Conservation (phyloP, 2,888 invertebrate species). For the Agrochola lota region DNA sequence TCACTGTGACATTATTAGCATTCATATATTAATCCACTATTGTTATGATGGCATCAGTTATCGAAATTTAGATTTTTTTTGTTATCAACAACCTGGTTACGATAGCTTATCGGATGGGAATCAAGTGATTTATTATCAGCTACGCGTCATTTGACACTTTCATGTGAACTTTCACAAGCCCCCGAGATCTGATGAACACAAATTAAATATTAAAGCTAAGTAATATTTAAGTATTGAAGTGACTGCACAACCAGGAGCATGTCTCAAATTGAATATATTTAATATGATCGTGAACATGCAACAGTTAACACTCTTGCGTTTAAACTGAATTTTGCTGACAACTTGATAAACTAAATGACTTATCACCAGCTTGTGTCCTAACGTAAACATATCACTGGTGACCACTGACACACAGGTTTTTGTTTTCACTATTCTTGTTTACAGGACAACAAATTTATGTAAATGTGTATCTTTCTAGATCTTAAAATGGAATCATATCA, state of each 20-base stretch:
- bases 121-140: slow-evolving; percentile 29
- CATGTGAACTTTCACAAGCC: slow-evolving; percentile 1
- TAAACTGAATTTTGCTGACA: not conserved
- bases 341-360: not conserved
- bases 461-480: not conserved
- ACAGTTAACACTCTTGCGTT: slow-evolving; percentile 1
- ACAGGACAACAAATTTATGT: not conserved
- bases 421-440: not conserved
- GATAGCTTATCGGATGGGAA: slow-evolving; percentile 32
- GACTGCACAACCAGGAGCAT: not conserved
- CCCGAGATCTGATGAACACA: not conserved
- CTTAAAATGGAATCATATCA: slow-evolving; percentile 11
- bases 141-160: slow-evolving; percentile 1
- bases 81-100: slow-evolving; percentile 25
- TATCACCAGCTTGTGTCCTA: not conserved
- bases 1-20: slow-evolving; percentile 5
- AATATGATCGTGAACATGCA: slow-evolving; percentile 15
- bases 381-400: not conserved
- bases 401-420: not conserved
- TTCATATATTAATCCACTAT: slow-evolving; percentile 3
- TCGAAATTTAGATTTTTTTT: slow-evolving; percentile 6
- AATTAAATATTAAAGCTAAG: not conserved
- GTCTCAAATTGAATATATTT: not conserved
- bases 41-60: slow-evolving; percentile 22
- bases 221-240: slow-evolving; percentile 2